Evolutionary conservation across 2,113 vertebrate species (phyloP), one percentile per base, ranked within the genome.

Genomic region (Ramphastos sulfuratus): DNA sequence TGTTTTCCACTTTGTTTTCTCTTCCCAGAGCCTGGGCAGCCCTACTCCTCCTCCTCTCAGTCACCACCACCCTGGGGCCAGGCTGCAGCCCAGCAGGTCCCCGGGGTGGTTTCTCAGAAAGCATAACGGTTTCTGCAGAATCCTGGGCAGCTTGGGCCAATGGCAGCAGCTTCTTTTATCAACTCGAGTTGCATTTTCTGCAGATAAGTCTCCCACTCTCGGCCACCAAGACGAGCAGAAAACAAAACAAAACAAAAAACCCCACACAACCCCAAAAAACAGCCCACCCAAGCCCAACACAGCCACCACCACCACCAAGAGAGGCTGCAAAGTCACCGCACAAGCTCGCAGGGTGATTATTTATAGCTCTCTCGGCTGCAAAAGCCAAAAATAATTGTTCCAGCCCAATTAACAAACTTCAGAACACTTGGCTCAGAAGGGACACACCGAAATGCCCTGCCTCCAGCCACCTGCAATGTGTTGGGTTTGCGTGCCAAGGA

Each of bases 371-470:
- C 74, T 82, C 87, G 89, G 92, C 87, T 92, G 93, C 94, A 95
- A 96, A 96, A 95, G 87, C 84, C 91, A 91, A 93, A 95, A 95
- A 94, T 94, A 95, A 93, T 94, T 91, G 89, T 95, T 94, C 89
- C 91, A 94, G 94, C 87, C 95, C 91, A 93, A 95, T 95, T 94
- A 96, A 82, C 12, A 87, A 82, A 89, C 91, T 92, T 89, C 61
- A 66, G 69, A 92, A 60, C 0, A 13, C 91, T 44, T 7, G 3
- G 91, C 75, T 85, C 75, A 15, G 63, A 60, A 69, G 72, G 81
- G 42, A 85, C 71, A 71, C 85, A 88, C 48, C 4, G 0, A 88
- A 83, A 75, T 6, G 7, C 77, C 6, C 13, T 3, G 30, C 86
- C 80, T 6, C 1, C 1, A 82, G 91, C 72, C 15, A 8, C 77